Base-by-base conservation (phyloP, 2,888 invertebrate species). In the Leptinotarsa juncta region DNA sequence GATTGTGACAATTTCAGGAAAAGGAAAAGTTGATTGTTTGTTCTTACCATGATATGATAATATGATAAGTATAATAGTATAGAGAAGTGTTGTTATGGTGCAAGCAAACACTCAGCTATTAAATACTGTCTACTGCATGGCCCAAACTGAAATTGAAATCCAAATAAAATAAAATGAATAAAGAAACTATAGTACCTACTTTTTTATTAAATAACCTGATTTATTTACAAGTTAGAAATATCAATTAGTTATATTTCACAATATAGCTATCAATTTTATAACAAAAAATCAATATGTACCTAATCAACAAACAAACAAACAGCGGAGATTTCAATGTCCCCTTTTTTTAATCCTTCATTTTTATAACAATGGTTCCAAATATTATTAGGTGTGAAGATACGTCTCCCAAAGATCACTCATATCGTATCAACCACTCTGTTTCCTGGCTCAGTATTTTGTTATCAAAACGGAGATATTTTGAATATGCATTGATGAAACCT, bases 141-240 rank as follows among this genome's bases (percentile, higher is more conserved):
- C 5, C 10, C 32, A 32, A 32, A 10, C 10, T 32, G 0, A 42
- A 42, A 42, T 42, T 42, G 10, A 42, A 42, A 42, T 42, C 42
- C 7, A 3, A 42, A 42, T 10, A 10, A 32, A 32, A 10, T 2
- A 32, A 4, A 3, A 16, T 16, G 16, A 51, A n/a, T 16, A 51
- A 51, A n/a, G 12, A 51, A 51, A 51, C 10, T 10, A 42, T 10
- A 42, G 42, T 10, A 3, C n/a, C n/a, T n/a, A n/a, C 10, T 42
- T 18, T 53, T 18, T 53, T 16, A 57, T 57, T 57, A 14, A 53
- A 57, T 57, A 57, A 14, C 12, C 20, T 14, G 14, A 57, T 57
- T 57, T 57, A 57, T 57, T 57, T 57, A 57, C 57, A 57, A 57
- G n/a, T 53, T 18, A 53, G 20, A 20, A 23, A 57, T 57, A 57